Evolutionary conservation across 2,113 vertebrate genomes (phyloP).

Genomic region (Chloropsis hardwickii): DNA sequence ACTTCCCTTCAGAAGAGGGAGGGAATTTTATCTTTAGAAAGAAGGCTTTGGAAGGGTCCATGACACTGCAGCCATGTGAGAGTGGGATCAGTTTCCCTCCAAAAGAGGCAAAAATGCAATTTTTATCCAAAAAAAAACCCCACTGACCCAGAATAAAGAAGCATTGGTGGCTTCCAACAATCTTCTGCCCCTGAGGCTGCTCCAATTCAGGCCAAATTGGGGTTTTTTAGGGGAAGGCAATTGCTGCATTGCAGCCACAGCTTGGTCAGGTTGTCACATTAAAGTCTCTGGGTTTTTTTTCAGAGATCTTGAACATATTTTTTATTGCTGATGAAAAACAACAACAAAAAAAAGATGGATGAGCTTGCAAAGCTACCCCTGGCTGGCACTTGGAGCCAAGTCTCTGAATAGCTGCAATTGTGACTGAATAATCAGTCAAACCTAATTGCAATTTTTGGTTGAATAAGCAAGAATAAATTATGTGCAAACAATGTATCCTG

Average conservation of each 20-base stretch:
- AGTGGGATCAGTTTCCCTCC: not conserved
- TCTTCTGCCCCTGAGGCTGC: not conserved
- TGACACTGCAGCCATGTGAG: not conserved
- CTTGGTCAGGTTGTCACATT: not conserved
- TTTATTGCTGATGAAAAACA: not conserved
- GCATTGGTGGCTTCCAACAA: not conserved
- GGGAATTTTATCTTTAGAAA: not conserved
- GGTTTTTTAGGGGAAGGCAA: not conserved
- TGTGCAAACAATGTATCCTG: not conserved
- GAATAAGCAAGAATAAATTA: conserved; percentile 32
- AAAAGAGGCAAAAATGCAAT: not conserved
- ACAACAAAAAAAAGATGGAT: not conserved
- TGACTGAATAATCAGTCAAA: conserved; percentile 16
- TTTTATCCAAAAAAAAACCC: not conserved
- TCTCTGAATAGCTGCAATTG: conserved; percentile 14
- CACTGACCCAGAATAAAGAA: not conserved
- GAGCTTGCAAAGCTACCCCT: not conserved
- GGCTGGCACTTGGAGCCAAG: not conserved
- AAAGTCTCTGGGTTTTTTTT: not conserved
- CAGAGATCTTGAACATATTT: not conserved
- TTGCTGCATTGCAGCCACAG: conserved; percentile 28
- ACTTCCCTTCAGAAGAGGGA: not conserved
- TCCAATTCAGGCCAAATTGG: not conserved
- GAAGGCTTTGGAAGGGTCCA: not conserved
- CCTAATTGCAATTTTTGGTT: conserved; percentile 40